Base-by-base conservation (phyloP, 23 tunicate genomes). In the Trididemnum nubilum region DNA sequence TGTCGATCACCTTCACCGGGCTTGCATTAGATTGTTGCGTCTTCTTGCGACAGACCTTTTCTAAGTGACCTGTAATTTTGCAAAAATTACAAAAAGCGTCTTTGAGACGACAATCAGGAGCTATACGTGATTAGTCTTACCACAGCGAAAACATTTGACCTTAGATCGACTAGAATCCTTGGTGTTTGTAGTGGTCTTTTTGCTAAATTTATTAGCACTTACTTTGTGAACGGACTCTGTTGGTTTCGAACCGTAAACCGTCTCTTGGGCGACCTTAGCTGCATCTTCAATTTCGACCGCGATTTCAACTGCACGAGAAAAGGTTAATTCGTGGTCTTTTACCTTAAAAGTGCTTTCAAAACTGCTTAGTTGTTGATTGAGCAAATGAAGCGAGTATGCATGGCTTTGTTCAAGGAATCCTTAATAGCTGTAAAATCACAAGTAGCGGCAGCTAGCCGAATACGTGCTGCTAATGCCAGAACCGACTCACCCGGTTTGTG, bases 361-460 rank as follows among this genome's bases (percentile, higher is more conserved):
- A 71, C 77, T 29, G 77, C 77, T 71, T 71, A 58, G 50, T 71
- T 71, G 77, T n/a, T 22, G 24, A 71, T 34, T 5, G 77, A 71
- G n/a, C 77, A 71, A 71, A 71, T 24, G n/a, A 71, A 76, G 25
- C 73, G 69, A 4, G 81, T 76, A 24, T 27, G 65, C 31, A 76
- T 9, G 7, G 81, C 81, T 29, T 76, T 73, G 30, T 76, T 27
- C 32, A 76, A 31, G 5, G 81, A 73, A n/a, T 76, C 34, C 23
- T 44, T 9, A 25, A 49, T 76, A 2, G 81, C 34, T 19, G 65
- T 5, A 28, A 76, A 76, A 50, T 76, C 81, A 30, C 81, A 50
- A 4, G 73, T 76, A 29, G 63, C 33, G 7, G 81, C 81, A 12
- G 34, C 81, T 29, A 50, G 81, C 9, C 71, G 81, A 76, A 76